phyloP scores from a whole-genome alignment of 2,888 invertebrate species.

The Cartodere bifasciata region DNA sequence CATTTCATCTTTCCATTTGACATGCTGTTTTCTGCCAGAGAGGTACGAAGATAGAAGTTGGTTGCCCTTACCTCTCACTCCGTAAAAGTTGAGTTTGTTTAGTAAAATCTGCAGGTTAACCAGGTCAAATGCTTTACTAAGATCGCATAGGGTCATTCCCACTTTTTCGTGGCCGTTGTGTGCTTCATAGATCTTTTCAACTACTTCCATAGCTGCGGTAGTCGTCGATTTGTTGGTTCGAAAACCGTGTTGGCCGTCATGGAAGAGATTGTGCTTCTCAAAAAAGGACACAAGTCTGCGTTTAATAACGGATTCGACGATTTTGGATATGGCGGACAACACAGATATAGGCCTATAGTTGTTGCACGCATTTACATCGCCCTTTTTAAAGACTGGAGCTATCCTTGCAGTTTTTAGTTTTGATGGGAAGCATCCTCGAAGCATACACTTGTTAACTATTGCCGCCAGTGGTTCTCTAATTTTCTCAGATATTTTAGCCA shows the following conservation, averaged over 20 bases:
- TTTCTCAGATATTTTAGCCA: too few species aligned
- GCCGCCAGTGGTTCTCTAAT: too few species aligned
- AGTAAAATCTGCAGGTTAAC: too few species aligned
- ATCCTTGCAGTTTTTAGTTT: too few species aligned
- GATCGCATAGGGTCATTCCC: constrained; percentile 2
- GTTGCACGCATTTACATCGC: constrained; percentile 4
- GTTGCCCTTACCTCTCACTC: constrained; percentile 1
- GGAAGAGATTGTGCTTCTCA: constrained; percentile 3
- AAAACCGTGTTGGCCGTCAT: constrained; percentile 4
- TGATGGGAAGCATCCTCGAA: too few species aligned
- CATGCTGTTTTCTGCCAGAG: too few species aligned
- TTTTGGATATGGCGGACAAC: constrained; percentile 6
- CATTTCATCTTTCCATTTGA: too few species aligned
- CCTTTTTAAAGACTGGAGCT: too few species aligned
- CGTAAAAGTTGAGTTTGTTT: constrained; percentile 3
- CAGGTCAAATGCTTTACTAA: constrained; percentile 2
- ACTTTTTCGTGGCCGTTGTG: background rate
- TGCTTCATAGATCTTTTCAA: constrained; percentile 1
- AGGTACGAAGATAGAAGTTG: background rate
- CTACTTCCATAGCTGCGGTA: constrained; percentile 1
- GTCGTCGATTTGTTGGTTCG: constrained; percentile 2
- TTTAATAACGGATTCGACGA: constrained; percentile 7
- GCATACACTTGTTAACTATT: too few species aligned
- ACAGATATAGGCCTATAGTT: constrained; percentile 5
- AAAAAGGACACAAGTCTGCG: constrained; percentile 3